phyloP scores from a whole-genome alignment of 2,113 vertebrate genomes.

The Irena cyanogastra region DNA sequence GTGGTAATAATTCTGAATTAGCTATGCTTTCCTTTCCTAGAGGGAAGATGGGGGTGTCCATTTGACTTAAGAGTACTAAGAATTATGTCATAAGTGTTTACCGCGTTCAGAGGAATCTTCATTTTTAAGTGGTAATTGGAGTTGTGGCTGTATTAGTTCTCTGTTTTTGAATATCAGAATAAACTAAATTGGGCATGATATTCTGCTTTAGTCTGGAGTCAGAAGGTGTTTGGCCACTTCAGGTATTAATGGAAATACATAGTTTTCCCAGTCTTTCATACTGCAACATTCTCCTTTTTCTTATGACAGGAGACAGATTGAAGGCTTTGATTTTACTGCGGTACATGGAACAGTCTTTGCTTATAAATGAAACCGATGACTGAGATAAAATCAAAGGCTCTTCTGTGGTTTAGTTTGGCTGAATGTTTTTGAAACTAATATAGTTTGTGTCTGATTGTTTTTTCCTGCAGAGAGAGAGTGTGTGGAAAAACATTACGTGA shows the following conservation, averaged over 20 bases:
- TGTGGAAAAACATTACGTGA: background rate
- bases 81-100: background rate
- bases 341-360: background rate
- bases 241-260: background rate
- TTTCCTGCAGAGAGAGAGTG: background rate
- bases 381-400: background rate
- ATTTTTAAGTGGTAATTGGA: background rate
- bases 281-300: background rate
- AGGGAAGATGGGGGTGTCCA: background rate
- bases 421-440: background rate
- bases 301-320: background rate
- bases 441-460: background rate
- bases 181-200: background rate
- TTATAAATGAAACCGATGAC: background rate
- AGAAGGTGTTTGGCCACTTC: background rate
- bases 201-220: background rate
- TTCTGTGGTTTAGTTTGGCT: background rate
- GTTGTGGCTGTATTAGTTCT: background rate
- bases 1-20: slow-evolving; percentile 23
- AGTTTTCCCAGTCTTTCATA: background rate
- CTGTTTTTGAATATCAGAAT: background rate
- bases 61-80: background rate
- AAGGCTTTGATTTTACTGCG: slow-evolving; percentile 7
- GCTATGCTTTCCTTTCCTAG: background rate
- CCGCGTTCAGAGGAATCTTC: background rate